Evolutionary conservation across 2,888 invertebrate genomes (phyloP).

Genomic region (Lacanobia oleracea): DNA sequence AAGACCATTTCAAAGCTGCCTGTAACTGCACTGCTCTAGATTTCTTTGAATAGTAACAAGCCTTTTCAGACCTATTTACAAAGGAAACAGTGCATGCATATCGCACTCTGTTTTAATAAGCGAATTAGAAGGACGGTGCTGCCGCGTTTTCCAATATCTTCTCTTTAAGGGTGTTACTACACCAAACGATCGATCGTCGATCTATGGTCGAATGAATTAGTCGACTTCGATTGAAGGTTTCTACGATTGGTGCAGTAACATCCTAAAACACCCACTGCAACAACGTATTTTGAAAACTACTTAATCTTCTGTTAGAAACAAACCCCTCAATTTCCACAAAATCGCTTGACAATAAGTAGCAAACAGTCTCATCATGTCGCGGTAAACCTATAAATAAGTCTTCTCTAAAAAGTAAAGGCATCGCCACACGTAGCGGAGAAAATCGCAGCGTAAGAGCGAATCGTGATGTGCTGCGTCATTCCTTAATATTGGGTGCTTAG

Average conservation of each 20-base stretch:
- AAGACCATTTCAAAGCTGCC: not conserved
- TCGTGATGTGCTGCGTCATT: conserved; percentile 59
- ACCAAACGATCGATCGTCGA: too few species aligned
- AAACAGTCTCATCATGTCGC: conserved; percentile 34
- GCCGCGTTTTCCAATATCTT: too few species aligned
- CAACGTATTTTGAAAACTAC: not conserved
- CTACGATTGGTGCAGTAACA: too few species aligned
- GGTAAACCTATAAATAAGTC: conserved; percentile 62
- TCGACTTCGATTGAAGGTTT: too few species aligned
- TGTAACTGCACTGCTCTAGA: not conserved
- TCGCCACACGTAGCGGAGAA: conserved; percentile 43
- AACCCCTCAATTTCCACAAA: conserved; percentile 9
- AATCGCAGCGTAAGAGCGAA: conserved; percentile 60
- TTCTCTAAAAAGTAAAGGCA: conserved; percentile 43
- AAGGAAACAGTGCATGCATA: too few species aligned
- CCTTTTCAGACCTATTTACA: not conserved
- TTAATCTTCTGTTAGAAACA: not conserved
- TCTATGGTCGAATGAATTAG: too few species aligned
- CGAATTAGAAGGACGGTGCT: too few species aligned
- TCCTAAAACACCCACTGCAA: too few species aligned
- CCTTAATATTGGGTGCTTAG: conserved; percentile 69
- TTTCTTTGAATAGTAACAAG: not conserved
- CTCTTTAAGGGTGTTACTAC: too few species aligned
- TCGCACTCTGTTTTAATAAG: too few species aligned
- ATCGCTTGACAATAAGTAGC: conserved; percentile 28